These are phyloP conservation scores for Harmothoe impar DNA, from an alignment of 2,888 invertebrate species.

Conservation along the genomic window DNA sequence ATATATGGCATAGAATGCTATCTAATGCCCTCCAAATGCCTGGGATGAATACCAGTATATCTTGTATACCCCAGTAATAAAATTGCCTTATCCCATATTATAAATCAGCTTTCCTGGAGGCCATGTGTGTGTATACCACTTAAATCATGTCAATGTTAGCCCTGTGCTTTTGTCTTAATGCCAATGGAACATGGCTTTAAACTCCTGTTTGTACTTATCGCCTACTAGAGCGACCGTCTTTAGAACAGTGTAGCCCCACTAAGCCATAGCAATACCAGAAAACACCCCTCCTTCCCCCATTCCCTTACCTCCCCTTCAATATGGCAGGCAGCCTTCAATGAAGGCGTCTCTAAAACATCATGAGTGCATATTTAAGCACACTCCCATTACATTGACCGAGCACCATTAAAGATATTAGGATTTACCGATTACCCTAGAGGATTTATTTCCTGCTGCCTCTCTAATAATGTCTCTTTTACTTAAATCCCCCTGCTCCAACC, in stretches of 20 bases:
- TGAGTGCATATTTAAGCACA: neutral
- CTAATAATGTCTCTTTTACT: neutral
- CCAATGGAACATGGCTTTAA: neutral
- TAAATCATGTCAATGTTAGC: too few relatives aligned
- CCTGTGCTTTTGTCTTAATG: too few relatives aligned
- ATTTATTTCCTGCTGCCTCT: neutral
- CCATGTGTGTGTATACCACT: too few relatives aligned
- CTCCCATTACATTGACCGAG: neutral
- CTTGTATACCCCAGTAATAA: too few relatives aligned
- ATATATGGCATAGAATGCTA: too few relatives aligned
- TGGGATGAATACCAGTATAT: too few relatives aligned
- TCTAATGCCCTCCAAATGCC: too few relatives aligned
- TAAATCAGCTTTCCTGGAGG: too few relatives aligned
- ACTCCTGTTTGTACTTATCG: neutral
- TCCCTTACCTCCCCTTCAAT: neutral
- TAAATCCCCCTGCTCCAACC: neutral
- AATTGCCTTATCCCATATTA: too few relatives aligned
- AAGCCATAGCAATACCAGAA: neutral
- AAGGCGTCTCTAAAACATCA: neutral
- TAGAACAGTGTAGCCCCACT: neutral
- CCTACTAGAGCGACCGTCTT: neutral
- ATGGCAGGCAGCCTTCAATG: neutral
- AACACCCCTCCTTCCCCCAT: neutral
- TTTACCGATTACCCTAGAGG: neutral
- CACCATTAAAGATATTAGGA: slow-evolving; percentile 16